Percentiles rank a stretch among this genome's conserved stretches.
Conservation (phyloP, 2,113 vertebrate species). For the Alethe diademata region DNA sequence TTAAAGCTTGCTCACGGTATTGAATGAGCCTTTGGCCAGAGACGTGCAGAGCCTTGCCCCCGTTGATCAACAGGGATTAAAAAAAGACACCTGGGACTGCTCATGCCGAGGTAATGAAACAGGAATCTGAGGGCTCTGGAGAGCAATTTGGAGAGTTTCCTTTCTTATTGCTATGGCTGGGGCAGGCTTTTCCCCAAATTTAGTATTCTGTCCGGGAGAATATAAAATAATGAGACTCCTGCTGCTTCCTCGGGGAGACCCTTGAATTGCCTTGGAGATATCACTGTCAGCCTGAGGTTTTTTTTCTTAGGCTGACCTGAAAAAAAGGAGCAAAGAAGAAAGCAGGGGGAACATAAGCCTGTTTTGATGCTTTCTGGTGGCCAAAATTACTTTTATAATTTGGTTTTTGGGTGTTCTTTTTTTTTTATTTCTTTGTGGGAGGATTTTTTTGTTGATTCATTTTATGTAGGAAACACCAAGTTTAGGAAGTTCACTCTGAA, state of each 20-base stretch:
- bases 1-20: constrained; percentile 15
- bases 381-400: neutral
- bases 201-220: constrained; percentile 43
- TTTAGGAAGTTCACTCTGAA: neutral
- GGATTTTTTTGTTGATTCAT: neutral
- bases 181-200: constrained; percentile 27
- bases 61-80: constrained; percentile 43
- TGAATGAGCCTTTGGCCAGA: constrained; percentile 21
- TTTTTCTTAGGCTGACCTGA: constrained; percentile 17
- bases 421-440: neutral
- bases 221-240: constrained; percentile 54
- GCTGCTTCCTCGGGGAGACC: neutral
- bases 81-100: neutral
- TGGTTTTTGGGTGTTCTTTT: neutral
- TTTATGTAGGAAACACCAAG: neutral
- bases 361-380: neutral
- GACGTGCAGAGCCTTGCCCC: neutral
- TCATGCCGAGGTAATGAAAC: constrained; percentile 14
- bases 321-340: neutral
- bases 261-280: constrained; percentile 34
- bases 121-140: neutral
- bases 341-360: neutral
- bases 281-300: neutral
- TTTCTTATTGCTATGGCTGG: constrained; percentile 6
- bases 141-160: constrained; percentile 37